Evolutionary conservation across 2,888 invertebrate species (phyloP).

Genomic region (Nomada lathburiana): DNA sequence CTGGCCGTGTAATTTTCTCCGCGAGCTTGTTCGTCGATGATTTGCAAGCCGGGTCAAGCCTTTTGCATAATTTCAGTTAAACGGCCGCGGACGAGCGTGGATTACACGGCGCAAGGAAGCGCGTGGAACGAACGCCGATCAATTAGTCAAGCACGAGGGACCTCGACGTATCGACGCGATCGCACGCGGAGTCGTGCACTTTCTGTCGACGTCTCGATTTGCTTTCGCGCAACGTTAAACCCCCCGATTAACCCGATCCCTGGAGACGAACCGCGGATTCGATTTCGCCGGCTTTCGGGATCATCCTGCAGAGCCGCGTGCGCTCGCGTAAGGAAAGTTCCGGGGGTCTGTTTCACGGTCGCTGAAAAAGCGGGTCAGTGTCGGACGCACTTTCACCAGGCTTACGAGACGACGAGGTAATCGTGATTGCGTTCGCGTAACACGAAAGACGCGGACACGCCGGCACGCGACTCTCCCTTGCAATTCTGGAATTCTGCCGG

Average conservation of each 20-base stretch:
- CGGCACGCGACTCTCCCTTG: not conserved
- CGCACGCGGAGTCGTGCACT: not conserved
- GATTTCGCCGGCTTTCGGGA: constrained; percentile 39
- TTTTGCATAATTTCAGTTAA: constrained; percentile 33
- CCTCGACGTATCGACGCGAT: not conserved
- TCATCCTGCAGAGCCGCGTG: constrained; percentile 43
- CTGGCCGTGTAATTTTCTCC: constrained; percentile 20
- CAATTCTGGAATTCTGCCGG: too few relatives aligned
- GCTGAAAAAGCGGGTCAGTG: constrained; percentile 68
- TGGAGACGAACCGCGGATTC: not conserved
- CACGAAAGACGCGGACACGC: constrained; percentile 39
- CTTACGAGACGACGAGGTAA: constrained; percentile 54
- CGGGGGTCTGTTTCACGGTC: constrained; percentile 60
- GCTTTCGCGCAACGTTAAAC: too few relatives aligned
- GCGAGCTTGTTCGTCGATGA: constrained; percentile 26
- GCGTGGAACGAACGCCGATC: constrained; percentile 6
- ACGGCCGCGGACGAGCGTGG: constrained; percentile 1
- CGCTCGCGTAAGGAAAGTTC: constrained; percentile 34
- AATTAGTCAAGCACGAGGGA: constrained; percentile 24
- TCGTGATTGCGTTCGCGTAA: constrained; percentile 51
- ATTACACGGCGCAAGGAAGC: constrained; percentile 8
- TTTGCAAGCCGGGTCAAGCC: constrained; percentile 11
- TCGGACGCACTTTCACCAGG: constrained; percentile 63
- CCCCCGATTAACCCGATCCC: too few relatives aligned
- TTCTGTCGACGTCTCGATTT: not conserved